These are phyloP conservation scores for Drosophila malerkotliana DNA, from an alignment of 1,140 invertebrate genomes.

Conservation along the genomic window DNA sequence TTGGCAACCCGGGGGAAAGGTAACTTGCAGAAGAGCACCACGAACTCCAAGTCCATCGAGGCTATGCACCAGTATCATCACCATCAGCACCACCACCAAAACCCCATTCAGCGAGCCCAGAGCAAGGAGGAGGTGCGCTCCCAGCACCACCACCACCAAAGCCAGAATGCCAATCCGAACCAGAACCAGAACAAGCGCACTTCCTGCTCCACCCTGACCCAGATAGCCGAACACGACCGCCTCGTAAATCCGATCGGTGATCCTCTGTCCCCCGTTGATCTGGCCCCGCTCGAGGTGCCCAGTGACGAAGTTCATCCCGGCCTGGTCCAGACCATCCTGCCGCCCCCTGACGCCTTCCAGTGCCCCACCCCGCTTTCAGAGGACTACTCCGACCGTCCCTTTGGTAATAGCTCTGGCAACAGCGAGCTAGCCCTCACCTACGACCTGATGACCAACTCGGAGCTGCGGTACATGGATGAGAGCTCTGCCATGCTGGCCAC, in stretches of 20 bases:
- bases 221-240: conserved; percentile 83
- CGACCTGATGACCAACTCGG: conserved; percentile 90
- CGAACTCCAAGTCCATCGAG: conserved; percentile 79
- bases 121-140: conserved; percentile 78
- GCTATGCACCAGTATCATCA: conserved; percentile 66
- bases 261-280: conserved; percentile 82
- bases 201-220: conserved; percentile 79
- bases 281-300: conserved; percentile 83
- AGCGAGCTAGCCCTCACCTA: conserved; percentile 86
- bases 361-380: conserved; percentile 87
- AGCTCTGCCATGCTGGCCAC: conserved; percentile 91
- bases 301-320: conserved; percentile 85
- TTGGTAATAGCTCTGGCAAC: conserved; percentile 79
- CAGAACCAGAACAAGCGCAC: conserved; percentile 65
- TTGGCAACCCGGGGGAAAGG: conserved; percentile 82
- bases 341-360: conserved; percentile 90
- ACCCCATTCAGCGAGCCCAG: conserved; percentile 63
- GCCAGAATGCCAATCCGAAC: conserved; percentile 13
- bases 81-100: conserved; percentile 31
- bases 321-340: conserved; percentile 88
- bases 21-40: conserved; percentile 76
- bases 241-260: conserved; percentile 73
- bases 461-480: conserved; percentile 95
- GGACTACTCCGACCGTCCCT: conserved; percentile 85
- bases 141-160: conserved; percentile 39